Base-by-base conservation (phyloP, 2,113 vertebrate species). In the Chlorocebus sabaeus region DNA sequence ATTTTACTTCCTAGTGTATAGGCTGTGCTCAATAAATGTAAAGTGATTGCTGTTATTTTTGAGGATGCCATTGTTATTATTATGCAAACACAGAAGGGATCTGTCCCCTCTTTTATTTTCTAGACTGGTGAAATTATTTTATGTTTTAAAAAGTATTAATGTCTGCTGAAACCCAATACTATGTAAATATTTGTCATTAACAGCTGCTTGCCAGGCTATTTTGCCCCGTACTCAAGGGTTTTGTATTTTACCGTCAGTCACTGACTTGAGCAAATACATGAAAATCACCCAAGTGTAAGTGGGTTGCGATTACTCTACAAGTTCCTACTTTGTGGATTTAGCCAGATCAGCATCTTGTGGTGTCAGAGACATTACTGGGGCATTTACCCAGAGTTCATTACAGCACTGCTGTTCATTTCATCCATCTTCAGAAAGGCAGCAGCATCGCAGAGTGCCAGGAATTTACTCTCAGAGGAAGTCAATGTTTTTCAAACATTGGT, bases 401-500 rank as follows among this genome's bases (percentile, higher is more conserved):
- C 4, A 17, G 55, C 32, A 2, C 6, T 22, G 80, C 67, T 73
- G 84, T 52, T 93, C 87, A n/a, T 90, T 89, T 59, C 76, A 38
- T 64, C 73, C 38, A 4, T 81, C 81, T 50, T 88, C 52, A 13
- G 89, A 89, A 97, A 75, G 79, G 83, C 68, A 67, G 68, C 43
- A 16, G 38, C 72, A 14, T 14, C 0, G 4, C 55, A 23, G 6
- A 10, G 80, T 84, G 83, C 92, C 76, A 97, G 92, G 70, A 92
- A 79, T 68, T 78, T 45, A 25, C 45, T 89, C 70, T 92, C 35
- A 76, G 20, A 64, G 43, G 83, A 92, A 97, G 95, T 96, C 97
- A 97, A 90, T 97, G 70, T 89, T 98, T 98, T 96, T 88, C 73
- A 90, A 67, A 81, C 72, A 73, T 55, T 95, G 94, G 67, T 93